Conservation (phyloP, 2,888 invertebrate species). For the Criorhina ranunculi region DNA sequence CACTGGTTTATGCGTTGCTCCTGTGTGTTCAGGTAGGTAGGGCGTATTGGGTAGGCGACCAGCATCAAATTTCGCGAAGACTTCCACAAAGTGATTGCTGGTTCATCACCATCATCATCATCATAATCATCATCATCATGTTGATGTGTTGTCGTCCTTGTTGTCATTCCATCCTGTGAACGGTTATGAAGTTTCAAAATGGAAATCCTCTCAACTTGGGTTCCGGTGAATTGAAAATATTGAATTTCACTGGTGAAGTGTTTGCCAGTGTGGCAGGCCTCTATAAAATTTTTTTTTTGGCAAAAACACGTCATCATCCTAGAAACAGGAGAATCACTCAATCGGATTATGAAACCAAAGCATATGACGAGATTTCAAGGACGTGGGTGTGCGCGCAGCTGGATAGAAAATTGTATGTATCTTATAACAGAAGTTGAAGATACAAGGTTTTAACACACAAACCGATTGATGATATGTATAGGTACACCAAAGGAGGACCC, state of each 20-base stretch:
- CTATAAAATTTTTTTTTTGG: conserved; percentile 16
- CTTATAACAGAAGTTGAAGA: background rate
- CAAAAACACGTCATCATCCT: background rate
- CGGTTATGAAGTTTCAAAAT: conserved; percentile 14
- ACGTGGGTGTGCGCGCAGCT: conserved; percentile 51
- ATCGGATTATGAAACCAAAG: conserved; percentile 53
- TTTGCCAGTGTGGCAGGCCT: conserved; percentile 9
- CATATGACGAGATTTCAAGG: conserved; percentile 52
- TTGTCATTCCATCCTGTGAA: conserved; percentile 6
- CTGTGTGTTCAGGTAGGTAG: conserved; percentile 17
- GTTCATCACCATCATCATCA: conserved; percentile 17
- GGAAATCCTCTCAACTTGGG: conserved; percentile 15
- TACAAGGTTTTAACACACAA: conserved; percentile 25
- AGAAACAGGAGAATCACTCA: conserved; percentile 35
- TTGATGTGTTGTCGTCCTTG: conserved; percentile 5
- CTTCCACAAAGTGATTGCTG: conserved; percentile 49
- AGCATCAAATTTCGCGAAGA: conserved; percentile 61
- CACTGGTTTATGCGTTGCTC: background rate
- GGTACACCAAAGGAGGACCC: too few relatives aligned
- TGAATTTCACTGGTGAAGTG: conserved; percentile 51
- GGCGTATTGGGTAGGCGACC: conserved; percentile 11
- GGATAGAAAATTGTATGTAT: conserved; percentile 35
- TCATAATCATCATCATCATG: background rate
- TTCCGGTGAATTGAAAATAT: conserved; percentile 47
- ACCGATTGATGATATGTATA: conserved; percentile 21